phyloP scores from a whole-genome alignment of 2,113 vertebrate genomes.

The Neofelis nebulosa region DNA sequence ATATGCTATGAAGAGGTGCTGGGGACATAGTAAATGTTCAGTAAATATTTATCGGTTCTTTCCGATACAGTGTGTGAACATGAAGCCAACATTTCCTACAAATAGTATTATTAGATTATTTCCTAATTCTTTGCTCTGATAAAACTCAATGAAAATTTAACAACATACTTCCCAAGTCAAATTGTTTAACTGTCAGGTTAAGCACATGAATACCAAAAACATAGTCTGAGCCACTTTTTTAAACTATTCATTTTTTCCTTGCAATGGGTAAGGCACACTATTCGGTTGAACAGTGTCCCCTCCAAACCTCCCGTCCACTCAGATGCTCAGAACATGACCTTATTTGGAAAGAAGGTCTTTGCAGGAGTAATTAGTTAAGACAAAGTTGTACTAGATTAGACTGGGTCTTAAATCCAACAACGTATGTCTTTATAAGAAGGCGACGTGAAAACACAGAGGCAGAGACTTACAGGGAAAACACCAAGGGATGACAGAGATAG shows the following conservation, averaged over 20 bases:
- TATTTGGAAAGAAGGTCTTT: background rate
- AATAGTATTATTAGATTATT: background rate
- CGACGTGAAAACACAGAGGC: background rate
- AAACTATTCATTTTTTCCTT: background rate
- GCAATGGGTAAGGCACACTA: background rate
- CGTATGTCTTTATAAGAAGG: background rate
- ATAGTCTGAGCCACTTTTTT: background rate
- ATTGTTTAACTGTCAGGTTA: background rate
- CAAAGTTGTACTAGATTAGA: background rate
- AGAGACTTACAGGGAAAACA: background rate
- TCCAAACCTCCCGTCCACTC: background rate
- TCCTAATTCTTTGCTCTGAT: background rate
- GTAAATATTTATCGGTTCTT: conserved; percentile 3
- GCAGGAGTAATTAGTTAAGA: background rate
- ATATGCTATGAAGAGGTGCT: background rate
- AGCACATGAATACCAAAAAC: background rate
- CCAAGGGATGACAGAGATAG: background rate
- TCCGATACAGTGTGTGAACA: background rate
- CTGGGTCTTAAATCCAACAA: background rate
- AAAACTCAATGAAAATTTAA: conserved; percentile 36
- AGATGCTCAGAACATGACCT: background rate
- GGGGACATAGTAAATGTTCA: background rate
- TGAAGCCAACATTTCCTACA: background rate
- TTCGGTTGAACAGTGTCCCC: background rate
- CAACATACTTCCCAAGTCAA: background rate